Base-by-base conservation (phyloP, 92 coral and sea anemone species). In the Palythoa caribaeorum region DNA sequence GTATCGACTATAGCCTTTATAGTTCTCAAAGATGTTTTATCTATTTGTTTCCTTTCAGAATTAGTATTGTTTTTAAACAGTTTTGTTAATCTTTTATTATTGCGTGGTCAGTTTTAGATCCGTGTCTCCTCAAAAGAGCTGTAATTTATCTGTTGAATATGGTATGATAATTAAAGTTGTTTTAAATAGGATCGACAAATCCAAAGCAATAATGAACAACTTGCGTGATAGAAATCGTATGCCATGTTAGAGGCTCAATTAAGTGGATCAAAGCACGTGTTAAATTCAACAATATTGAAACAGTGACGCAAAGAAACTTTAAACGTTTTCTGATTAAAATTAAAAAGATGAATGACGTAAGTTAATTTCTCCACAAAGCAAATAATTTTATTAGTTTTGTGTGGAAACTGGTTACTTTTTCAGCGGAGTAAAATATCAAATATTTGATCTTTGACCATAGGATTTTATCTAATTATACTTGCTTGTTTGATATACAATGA, bases 241-340 rank as follows among this genome's bases (percentile, higher is more conserved):
- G 83, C 69, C 55, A 12, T 19, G 59, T 57, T 78, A 21, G 10
- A 55, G 11, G 15, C 13, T 55, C 47, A 78, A 17, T 59, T 59
- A 17, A 55, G 70, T 76, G 80, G 80, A 76, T 19, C 83, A 6
- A 36, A 52, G 35, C 83, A 78, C 52, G 83, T 78, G 71, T 78
- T 36, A 28, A 17, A 17, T 10, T 73, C 44, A 0, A 15, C 44
- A 0, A 15, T 76, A 20, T 51, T 11, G 11, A 20, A 21, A 3
- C 6, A 76, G n/a, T 53, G 37, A 76, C 57, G 38, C 62, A 20
- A 51, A n/a, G 17, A 76, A 76, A 71, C 7, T 5, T 71, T 12
- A 9, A 71, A 1, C 47, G 3, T 40, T 70, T 70, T 70, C 38
- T 9, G 39, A 15, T 35, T 37, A 28, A 38, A 2, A 15, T 35